These are phyloP conservation scores for Panulirus ornatus DNA, from an alignment of 1,140 invertebrate species.

Conservation along the genomic window DNA sequence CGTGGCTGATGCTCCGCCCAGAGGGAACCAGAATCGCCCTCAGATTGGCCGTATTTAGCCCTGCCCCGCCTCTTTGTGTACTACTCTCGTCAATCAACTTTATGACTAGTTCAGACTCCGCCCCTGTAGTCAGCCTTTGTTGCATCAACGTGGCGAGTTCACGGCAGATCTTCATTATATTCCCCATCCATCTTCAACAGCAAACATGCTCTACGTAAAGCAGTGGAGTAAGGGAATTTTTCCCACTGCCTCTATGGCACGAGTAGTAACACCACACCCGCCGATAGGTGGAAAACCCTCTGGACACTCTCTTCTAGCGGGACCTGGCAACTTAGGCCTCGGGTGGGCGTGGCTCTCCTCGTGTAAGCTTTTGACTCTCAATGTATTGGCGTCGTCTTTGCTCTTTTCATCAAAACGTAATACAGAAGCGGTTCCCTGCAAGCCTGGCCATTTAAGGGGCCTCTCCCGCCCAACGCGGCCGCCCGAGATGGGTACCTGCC, in stretches of 20 bases:
- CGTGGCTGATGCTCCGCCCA: constrained; percentile 21
- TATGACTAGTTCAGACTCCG: constrained; percentile 56
- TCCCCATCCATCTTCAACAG: too few species aligned
- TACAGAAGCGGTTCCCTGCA: constrained; percentile 57
- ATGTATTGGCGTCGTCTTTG: constrained; percentile 47
- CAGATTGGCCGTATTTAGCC: constrained; percentile 2
- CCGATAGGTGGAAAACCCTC: too few species aligned
- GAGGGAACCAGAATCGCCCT: constrained; percentile 3
- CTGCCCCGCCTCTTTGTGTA: constrained; percentile 53
- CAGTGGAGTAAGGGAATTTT: too few species aligned
- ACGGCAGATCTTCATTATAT: constrained; percentile 40
- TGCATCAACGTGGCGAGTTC: constrained; percentile 29
- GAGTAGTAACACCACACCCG: too few species aligned
- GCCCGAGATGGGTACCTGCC: constrained; percentile 47
- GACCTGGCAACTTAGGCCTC: not conserved
- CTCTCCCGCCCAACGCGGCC: constrained; percentile 45
- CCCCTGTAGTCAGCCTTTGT: constrained; percentile 54
- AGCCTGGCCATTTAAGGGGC: constrained; percentile 60
- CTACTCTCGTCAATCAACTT: constrained; percentile 66
- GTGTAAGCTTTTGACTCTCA: constrained; percentile 50
- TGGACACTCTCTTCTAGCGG: not conserved
- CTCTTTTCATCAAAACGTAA: constrained; percentile 68
- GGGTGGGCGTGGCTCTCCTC: constrained; percentile 19
- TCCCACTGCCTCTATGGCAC: too few species aligned
- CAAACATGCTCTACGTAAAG: too few species aligned